Conservation (phyloP, 2,113 vertebrate genomes). For the Neolamprologus sp. region DNA sequence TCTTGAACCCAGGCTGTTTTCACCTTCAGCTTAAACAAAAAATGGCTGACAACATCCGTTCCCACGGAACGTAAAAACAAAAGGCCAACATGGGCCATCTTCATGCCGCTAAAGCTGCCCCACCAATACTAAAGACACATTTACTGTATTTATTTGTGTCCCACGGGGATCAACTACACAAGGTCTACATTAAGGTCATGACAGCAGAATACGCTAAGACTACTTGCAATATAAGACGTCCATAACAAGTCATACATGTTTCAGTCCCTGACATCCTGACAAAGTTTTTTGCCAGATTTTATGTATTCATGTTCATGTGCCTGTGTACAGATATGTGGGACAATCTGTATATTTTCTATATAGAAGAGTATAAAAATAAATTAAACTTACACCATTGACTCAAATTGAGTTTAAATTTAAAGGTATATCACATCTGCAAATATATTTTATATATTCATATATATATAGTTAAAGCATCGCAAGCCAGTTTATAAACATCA, state of each 20-base stretch:
- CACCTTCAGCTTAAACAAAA: background rate
- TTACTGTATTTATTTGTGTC: conserved; percentile 41
- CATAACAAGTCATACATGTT: conserved; percentile 63
- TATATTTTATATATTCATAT: conserved; percentile 40
- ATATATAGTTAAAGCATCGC: conserved; percentile 51
- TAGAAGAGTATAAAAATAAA: conserved; percentile 76
- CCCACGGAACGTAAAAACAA: background rate
- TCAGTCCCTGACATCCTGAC: conserved; percentile 75
- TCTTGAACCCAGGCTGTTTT: conserved; percentile 9
- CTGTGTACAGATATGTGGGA: conserved; percentile 50
- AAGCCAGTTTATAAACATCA: conserved; percentile 59
- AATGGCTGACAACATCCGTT: background rate
- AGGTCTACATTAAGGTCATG: conserved; percentile 56
- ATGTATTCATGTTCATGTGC: conserved; percentile 52
- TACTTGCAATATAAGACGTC: conserved; percentile 61
- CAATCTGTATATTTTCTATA: conserved; percentile 43
- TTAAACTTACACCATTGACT: conserved; percentile 59
- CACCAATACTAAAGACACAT: conserved; percentile 39
- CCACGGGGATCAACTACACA: conserved; percentile 45
- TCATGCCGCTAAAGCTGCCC: conserved; percentile 54
- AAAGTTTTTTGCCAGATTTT: conserved; percentile 61
- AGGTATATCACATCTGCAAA: conserved; percentile 64
- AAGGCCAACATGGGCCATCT: conserved; percentile 1
- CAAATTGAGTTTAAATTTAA: conserved; percentile 64
- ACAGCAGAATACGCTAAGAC: conserved; percentile 61